Conservation (phyloP, 1,140 invertebrate genomes). For the Penaeus indicus region DNA sequence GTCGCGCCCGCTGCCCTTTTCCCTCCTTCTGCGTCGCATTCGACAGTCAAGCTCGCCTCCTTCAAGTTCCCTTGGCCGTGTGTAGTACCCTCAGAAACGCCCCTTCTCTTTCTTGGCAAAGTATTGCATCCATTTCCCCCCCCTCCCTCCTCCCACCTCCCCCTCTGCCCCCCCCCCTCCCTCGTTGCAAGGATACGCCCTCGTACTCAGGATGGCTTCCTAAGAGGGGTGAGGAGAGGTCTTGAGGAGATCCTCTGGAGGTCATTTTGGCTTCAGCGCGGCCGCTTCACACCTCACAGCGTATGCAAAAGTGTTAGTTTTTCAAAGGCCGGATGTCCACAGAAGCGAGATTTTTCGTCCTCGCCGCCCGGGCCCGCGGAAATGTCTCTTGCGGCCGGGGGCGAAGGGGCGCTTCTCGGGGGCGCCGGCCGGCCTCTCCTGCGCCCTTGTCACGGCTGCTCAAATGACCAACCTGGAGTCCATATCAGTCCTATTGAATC, state of each 20-base stretch:
- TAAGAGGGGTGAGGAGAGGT: too few relatives aligned
- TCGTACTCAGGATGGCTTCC: not conserved
- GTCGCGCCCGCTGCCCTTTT: too few relatives aligned
- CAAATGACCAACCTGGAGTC: slow-evolving; percentile 63
- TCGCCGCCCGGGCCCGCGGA: not conserved
- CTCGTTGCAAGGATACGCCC: not conserved
- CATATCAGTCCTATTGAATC: slow-evolving; percentile 63
- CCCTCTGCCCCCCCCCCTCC: not conserved
- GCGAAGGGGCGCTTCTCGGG: slow-evolving; percentile 18
- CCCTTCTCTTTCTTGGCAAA: not conserved
- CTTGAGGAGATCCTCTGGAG: slow-evolving; percentile 29
- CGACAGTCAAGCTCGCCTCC: not conserved
- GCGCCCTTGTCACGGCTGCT: slow-evolving; percentile 47
- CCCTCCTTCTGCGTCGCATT: too few relatives aligned
- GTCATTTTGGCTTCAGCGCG: slow-evolving; percentile 53
- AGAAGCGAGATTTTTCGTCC: slow-evolving; percentile 17
- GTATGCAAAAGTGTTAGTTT: slow-evolving; percentile 63
- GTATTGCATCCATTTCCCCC: not conserved
- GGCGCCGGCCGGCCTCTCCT: not conserved
- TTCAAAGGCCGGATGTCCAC: slow-evolving; percentile 40
- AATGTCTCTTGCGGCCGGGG: not conserved
- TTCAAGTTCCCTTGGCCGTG: not conserved
- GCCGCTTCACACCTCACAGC: slow-evolving; percentile 60
- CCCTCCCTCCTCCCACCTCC: not conserved
- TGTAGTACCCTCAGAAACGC: not conserved